Conservation (phyloP, 2,113 vertebrate genomes). For the Acinonyx jubatus region DNA sequence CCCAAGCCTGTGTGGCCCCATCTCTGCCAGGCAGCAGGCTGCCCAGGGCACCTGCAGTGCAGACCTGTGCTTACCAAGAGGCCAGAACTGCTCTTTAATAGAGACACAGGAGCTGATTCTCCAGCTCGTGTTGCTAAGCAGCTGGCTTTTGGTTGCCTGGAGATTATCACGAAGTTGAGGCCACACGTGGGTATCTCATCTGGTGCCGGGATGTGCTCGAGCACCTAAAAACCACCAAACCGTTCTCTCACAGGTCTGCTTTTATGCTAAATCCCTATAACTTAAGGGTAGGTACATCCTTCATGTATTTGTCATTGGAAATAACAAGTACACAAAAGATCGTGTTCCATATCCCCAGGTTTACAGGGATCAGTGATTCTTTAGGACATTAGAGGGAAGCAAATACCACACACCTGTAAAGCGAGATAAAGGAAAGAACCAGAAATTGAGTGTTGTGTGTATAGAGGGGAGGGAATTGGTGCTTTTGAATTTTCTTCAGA, state of each 20-base stretch:
- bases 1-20: neutral
- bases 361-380: neutral
- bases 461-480: neutral
- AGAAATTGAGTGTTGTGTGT: conserved; percentile 10
- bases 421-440: conserved; percentile 13
- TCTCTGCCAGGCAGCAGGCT: neutral
- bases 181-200: conserved; percentile 13
- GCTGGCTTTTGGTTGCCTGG: conserved; percentile 77
- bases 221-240: neutral
- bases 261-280: neutral
- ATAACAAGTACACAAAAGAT: conserved; percentile 4
- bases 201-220: neutral
- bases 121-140: conserved; percentile 75
- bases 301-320: neutral
- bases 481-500: neutral
- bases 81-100: conserved; percentile 29
- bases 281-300: neutral
- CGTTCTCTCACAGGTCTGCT: neutral
- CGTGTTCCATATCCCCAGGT: neutral
- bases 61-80: neutral
- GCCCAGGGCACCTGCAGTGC: neutral
- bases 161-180: conserved; percentile 72
- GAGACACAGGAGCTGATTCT: conserved; percentile 39
- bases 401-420: neutral
- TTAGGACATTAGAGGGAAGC: neutral